phyloP scores from a whole-genome alignment of 2,797 vertebrate genomes.

The Prunella strophiata region DNA sequence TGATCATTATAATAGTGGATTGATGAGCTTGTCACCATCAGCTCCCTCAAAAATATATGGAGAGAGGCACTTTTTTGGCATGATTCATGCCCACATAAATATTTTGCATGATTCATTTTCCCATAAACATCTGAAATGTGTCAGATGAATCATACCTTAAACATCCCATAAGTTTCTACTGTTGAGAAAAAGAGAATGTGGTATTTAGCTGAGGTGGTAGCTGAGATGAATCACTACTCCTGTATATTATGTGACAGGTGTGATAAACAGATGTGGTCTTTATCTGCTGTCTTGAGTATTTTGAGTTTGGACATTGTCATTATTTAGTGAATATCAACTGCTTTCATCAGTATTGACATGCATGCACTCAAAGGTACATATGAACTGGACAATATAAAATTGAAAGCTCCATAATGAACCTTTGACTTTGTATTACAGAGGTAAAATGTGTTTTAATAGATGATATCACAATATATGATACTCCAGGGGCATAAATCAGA shows the following conservation, averaged over 20 bases:
- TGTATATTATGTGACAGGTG: not conserved
- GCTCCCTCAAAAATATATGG: not conserved
- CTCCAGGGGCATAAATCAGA: not conserved
- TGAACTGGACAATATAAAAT: not conserved
- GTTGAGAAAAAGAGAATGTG: not conserved
- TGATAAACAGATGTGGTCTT: not conserved
- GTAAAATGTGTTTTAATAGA: not conserved
- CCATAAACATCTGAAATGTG: slow-evolving; percentile 16
- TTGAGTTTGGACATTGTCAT: not conserved
- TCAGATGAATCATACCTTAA: slow-evolving; percentile 45
- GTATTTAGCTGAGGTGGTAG: slow-evolving; percentile 11
- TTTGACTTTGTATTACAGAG: not conserved
- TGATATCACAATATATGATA: not conserved
- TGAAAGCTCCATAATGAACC: not conserved
- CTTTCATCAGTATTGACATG: not conserved
- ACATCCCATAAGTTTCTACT: not conserved
- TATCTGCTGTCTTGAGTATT: not conserved
- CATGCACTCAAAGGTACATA: not conserved
- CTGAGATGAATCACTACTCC: not conserved
- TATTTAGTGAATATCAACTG: not conserved
- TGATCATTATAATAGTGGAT: not conserved
- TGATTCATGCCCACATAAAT: slow-evolving; percentile 33
- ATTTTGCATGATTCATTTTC: slow-evolving; percentile 46
- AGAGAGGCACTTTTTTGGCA: not conserved
- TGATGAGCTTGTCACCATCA: not conserved